Conservation (phyloP, 2,797 vertebrate genomes). For the Salarias fasciatus region DNA sequence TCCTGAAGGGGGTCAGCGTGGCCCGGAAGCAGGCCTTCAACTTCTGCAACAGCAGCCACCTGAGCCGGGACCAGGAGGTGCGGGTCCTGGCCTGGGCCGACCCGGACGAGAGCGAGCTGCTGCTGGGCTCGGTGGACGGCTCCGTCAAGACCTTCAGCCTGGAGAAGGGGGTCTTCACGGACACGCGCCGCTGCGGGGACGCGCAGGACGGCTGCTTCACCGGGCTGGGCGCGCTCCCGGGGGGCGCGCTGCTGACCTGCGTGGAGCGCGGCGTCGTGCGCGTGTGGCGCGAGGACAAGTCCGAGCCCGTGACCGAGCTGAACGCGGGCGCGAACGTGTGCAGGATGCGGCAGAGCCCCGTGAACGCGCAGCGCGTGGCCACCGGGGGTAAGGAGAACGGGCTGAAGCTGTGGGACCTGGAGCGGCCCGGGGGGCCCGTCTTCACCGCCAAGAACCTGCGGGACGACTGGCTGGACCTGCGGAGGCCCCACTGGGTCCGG, state of each 20-base stretch:
- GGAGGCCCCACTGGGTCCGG: conserved; percentile 87
- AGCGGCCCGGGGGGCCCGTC: conserved; percentile 80
- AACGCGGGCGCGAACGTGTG: conserved; percentile 81
- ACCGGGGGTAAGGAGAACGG: conserved; percentile 90
- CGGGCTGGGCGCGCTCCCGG: conserved; percentile 79
- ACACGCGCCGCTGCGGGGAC: conserved; percentile 81
- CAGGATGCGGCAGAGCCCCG: conserved; percentile 85
- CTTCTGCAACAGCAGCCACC: conserved; percentile 80
- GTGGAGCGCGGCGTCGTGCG: conserved; percentile 84
- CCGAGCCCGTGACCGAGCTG: conserved; percentile 70
- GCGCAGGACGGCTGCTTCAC: conserved; percentile 83
- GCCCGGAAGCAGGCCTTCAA: conserved; percentile 86
- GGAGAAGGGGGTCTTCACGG: conserved; percentile 86
- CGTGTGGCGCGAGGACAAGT: conserved; percentile 83
- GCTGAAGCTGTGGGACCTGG: conserved; percentile 91
- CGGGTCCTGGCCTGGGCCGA: conserved; percentile 86
- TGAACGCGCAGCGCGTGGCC: conserved; percentile 73
- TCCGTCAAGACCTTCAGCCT: conserved; percentile 86
- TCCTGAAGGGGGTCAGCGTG: conserved; percentile 85
- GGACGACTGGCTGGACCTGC: conserved; percentile 89
- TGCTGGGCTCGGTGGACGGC: conserved; percentile 84
- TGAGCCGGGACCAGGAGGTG: conserved; percentile 85
- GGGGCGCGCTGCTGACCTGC: conserved; percentile 83
- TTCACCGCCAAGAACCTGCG: conserved; percentile 90
- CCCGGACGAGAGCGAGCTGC: conserved; percentile 83